Evolutionary conservation across 2,888 invertebrate species (phyloP), one percentile per base, ranked within the genome.

Genomic region (Flexamia atlantica): DNA sequence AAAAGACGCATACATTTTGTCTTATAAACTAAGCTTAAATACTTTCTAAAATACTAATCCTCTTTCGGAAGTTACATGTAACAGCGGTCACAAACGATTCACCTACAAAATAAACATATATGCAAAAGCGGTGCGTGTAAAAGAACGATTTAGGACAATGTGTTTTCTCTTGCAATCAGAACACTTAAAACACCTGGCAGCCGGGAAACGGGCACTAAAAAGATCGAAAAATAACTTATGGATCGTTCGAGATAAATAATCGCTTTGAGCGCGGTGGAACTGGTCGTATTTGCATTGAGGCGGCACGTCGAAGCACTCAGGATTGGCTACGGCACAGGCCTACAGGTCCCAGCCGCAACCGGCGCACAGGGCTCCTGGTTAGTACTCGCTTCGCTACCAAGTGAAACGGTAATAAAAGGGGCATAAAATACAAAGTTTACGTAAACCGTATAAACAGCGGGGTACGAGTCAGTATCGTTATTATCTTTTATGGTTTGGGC

Each of bases 381-480:
- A 70, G 40, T 70, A 20, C 36, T 32, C 30, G 5, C 20, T 36
- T 23, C 32, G 42, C 17, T 40, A 3, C 9, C 17, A 42, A 40
- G 25, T 25, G 14, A 17, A 76, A 14, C 46, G 28, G 46, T 20
- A n/a, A 76, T 76, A 46, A 76, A 46, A 76, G 20, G 10, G 3
- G 42, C 74, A 28, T 76, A 76, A 76, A 76, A 76, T 46, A 76
- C 74, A 28, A 46, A 76, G 74, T 76, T 76, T 76, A 76, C 74
- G 74, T 46, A 76, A 64, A 76, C 46, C 74, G 46, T 46, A 76
- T 76, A 76, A 76, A 76, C 74, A 46, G 74, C 46, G 25, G 74
- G 74, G 46, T 17, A 46, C 17, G n/a, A 76, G 46, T 50, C 74
- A 76, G 74, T 76, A 50, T 50, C 74, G 74, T 76, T 46, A 40